Base-by-base conservation (phyloP, 2,113 vertebrate species). In the Eupsittula cactorum region DNA sequence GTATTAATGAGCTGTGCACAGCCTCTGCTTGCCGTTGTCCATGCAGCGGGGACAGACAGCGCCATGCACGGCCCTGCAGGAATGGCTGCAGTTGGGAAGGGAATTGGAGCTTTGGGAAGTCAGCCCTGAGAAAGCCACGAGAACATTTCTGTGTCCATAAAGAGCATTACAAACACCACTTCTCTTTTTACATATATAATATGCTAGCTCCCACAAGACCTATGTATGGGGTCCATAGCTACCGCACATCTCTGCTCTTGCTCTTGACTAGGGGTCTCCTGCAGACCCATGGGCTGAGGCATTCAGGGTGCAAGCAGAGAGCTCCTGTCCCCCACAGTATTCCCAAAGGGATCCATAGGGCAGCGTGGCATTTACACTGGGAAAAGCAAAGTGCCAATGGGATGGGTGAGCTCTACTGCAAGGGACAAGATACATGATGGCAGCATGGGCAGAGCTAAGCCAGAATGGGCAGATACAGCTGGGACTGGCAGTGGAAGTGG, bases 1-100 rank as follows among this genome's bases (percentile, higher is more conserved):
- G 2, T 4, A 1, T 8, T 3, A 15, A 10, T 1, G 14, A 15
- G 8, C 2, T 42, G 70, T 13, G 29, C 59, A 4, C 7, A 3
- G 37, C 46, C 57, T 65, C 46, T 35, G 82, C 41, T 55, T 19
- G 41, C 10, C 7, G 0, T 0, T 4, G 11, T 4, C 28, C 2
- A 9, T 4, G 33, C 59, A 1, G 39, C 1, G 6, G 0, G 6
- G 63, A 27, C 27, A 2, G 68, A 15, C 13, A n/a, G 55, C 4
- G 13, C 9, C 13, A 13, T 10, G 33, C 55, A 59, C 6, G 57
- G 20, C 57, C 33, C 57, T 35, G 57, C 9, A 15, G 21, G 21
- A 59, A 11, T 1, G 7, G 49, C 73, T 46, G 78, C 60, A 9
- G 16, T 16, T 9, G 23, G 15, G 41, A 11, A 37, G n/a, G 33